Percentiles rank a stretch among this genome's conserved stretches.
phyloP scores from a whole-genome alignment of 2,888 invertebrate genomes.

The Acheta domesticus region DNA sequence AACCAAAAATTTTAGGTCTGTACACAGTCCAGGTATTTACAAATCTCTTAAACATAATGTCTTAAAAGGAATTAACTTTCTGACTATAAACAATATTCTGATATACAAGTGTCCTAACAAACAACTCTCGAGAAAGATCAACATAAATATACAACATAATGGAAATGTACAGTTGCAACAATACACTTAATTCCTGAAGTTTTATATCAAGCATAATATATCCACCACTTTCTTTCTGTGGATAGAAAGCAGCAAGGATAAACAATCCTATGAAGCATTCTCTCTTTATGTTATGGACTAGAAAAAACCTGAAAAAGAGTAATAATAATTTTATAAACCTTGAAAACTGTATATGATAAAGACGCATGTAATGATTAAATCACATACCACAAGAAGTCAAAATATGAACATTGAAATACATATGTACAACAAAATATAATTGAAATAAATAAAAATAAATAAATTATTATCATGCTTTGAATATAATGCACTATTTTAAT shows the following conservation, averaged over 20 bases:
- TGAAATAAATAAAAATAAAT: no score
- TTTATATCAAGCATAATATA: background rate
- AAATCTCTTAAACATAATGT: constrained; percentile 1
- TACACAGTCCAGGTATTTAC: background rate
- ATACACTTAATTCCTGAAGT: background rate
- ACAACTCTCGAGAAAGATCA: background rate
- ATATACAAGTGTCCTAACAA: constrained; percentile 1
- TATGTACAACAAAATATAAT: no score
- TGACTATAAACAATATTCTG: background rate
- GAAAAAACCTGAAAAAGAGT: constrained; percentile 28
- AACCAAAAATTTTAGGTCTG: background rate
- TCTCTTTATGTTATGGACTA: constrained; percentile 28
- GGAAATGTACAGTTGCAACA: background rate
- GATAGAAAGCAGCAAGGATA: constrained; percentile 3
- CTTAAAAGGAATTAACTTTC: background rate
- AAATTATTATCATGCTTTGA: no score
- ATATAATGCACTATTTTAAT: no score
- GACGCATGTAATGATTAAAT: no score
- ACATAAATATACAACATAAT: constrained; percentile 2
- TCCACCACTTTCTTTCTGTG: background rate
- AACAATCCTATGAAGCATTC: constrained; percentile 24
- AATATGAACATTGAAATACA: no score
- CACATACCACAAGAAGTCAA: no score
- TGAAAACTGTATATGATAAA: background rate
- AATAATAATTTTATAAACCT: constrained; percentile 22